Base-by-base conservation (phyloP, 2,888 invertebrate species). In the Branchellion lobata region DNA sequence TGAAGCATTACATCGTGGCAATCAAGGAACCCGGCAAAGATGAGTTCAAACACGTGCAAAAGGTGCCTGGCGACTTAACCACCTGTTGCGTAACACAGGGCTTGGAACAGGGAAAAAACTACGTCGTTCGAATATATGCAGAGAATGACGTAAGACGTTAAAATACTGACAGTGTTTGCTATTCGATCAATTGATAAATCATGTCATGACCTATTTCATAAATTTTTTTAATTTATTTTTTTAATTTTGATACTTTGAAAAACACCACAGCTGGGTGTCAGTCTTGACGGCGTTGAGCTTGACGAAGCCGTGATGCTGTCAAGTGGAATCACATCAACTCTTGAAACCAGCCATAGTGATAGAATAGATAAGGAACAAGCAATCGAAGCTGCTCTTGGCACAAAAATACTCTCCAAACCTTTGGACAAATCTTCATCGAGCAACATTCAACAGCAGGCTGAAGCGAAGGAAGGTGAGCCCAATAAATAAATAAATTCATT, bases 31-130 rank as follows among this genome's bases (percentile, higher is more conserved):
- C 78, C 31, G 40, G 72, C 51, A 81, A 82, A 78, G 81, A 83
- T 71, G 82, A 83, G 77, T 83, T 81, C 80, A 81, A 81, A 77
- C 81, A 82, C 61, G 80, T 81, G 24, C 81, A 80, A 1, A 82
- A 77, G 34, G 80, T 80, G 2, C 79, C 77, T n/a, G 71, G 80
- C 18, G 61, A 57, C 31, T 36, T 65, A 24, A 18, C 77, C 21
- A 80, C 51, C 8, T 81, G 73, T 24, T 47, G 2, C 24, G 51
- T 82, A 27, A 76, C 40, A 14, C 74, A 76, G 31, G 69, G 72
- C n/a, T n/a, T 82, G 24, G 80, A 81, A 73, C 69, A 71, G 36
- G 81, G 79, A 18, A 76, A 80, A n/a, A 69, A 80, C 33, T 83
- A 83, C 31, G 18, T 61, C 27, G n/a, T 83, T 14, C 40, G 80